A percentile compares a stretch with the other conserved stretches of the same genome.
phyloP scores from a whole-genome alignment of 2,113 vertebrate genomes.

The Smithornis capensis region DNA sequence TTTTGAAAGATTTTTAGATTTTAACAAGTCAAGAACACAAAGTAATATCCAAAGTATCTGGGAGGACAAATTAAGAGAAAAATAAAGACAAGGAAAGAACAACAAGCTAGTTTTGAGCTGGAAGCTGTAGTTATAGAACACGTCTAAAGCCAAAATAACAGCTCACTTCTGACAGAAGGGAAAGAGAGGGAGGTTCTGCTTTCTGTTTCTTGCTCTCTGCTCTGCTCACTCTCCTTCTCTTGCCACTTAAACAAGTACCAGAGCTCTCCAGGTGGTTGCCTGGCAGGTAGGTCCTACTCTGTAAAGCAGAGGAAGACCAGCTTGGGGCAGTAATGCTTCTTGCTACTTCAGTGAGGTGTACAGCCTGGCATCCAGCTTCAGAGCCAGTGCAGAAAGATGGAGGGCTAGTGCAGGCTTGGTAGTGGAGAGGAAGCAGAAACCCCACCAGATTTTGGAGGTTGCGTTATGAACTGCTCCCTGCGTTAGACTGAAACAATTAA shows the following conservation, averaged over 20 bases:
- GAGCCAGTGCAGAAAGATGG: background rate
- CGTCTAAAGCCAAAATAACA: background rate
- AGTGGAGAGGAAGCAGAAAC: background rate
- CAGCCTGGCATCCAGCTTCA: background rate
- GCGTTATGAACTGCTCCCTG: background rate
- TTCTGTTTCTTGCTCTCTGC: background rate
- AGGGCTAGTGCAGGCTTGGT: background rate
- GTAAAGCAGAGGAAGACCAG: background rate
- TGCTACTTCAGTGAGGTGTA: background rate
- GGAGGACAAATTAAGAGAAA: background rate
- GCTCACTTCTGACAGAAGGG: background rate
- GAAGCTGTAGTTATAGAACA: background rate
- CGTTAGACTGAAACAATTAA: background rate
- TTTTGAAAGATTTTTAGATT: background rate
- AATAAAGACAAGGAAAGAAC: background rate
- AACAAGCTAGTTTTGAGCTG: background rate
- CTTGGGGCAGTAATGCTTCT: fast-evolving
- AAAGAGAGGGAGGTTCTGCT: background rate
- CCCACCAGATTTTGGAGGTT: background rate
- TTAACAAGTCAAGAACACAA: background rate
- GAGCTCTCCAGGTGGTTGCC: background rate
- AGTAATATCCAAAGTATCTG: background rate
- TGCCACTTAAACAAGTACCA: background rate
- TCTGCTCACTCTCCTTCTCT: background rate
- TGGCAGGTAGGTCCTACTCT: background rate